Evolutionary conservation across 2,888 invertebrate species (phyloP).

Genomic region (Spisula solida): DNA sequence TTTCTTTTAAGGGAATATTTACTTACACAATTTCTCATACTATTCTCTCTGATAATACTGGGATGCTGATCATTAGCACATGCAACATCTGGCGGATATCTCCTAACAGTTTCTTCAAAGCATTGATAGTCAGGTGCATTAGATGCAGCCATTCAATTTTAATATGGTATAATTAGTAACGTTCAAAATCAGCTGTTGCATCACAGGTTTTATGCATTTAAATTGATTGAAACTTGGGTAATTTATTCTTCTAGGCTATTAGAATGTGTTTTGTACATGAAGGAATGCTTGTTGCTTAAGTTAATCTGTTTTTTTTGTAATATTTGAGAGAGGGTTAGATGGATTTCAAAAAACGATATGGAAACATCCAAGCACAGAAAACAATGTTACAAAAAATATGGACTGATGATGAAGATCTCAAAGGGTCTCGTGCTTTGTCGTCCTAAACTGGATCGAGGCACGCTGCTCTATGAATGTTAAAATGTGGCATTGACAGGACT

Average conservation of each 20-base stretch:
- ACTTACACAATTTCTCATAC: neutral
- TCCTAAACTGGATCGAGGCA: too few relatives aligned
- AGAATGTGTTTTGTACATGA: neutral
- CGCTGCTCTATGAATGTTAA: too few relatives aligned
- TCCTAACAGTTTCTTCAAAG: neutral
- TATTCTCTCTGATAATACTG: neutral
- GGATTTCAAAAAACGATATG: too few relatives aligned
- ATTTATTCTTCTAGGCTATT: neutral
- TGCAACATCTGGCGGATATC: constrained; percentile 20
- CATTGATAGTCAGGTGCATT: constrained; percentile 18
- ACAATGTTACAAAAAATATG: too few relatives aligned
- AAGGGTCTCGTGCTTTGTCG: too few relatives aligned
- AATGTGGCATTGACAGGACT: too few relatives aligned
- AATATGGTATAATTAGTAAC: constrained; percentile 17
- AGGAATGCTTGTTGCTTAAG: neutral
- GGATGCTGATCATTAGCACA: neutral
- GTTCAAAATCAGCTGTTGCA: constrained; percentile 23
- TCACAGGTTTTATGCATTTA: neutral
- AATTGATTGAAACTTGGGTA: constrained; percentile 3
- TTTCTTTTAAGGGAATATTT: neutral
- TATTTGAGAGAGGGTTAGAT: too few relatives aligned
- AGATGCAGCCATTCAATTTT: constrained; percentile 21
- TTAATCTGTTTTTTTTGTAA: neutral
- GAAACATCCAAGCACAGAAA: too few relatives aligned
- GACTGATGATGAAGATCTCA: too few relatives aligned